phyloP scores from a whole-genome alignment of 92 coral and sea anemone species.

The Porites cylindrica region DNA sequence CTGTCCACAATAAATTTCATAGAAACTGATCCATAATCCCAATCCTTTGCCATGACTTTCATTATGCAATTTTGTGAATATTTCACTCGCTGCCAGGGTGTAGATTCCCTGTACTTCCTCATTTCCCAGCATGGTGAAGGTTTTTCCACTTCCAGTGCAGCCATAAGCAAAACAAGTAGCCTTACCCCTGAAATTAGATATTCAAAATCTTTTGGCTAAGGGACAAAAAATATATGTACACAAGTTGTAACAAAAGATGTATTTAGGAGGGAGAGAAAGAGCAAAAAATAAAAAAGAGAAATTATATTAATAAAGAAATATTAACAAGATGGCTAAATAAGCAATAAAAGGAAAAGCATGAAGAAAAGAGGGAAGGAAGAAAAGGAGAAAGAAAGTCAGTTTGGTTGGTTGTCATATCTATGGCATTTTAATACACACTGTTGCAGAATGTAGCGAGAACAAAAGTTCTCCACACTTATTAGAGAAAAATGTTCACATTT shows the following conservation, averaged over 20 bases:
- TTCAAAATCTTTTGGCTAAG: neutral
- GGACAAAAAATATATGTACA: neutral
- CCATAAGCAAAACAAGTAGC: constrained; percentile 94
- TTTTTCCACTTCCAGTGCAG: constrained; percentile 93
- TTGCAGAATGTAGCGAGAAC: too few species aligned
- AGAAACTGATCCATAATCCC: constrained; percentile 88
- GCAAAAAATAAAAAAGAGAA: neutral
- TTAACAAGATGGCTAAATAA: too few species aligned
- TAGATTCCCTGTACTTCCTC: constrained; percentile 86
- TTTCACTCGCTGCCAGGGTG: constrained; percentile 85
- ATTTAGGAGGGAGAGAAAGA: neutral
- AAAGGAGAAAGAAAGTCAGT: too few species aligned
- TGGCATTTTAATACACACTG: too few species aligned
- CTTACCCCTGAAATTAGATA: constrained; percentile 63
- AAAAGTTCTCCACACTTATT: too few species aligned
- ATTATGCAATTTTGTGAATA: constrained; percentile 75
- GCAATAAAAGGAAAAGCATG: too few species aligned
- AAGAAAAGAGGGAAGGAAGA: too few species aligned
- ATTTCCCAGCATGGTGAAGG: constrained; percentile 89
- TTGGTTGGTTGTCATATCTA: too few species aligned
- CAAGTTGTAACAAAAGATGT: neutral
- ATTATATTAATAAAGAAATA: too few species aligned
- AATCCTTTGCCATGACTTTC: constrained; percentile 64
- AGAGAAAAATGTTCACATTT: too few species aligned
- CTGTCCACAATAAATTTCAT: constrained; percentile 93